Conservation (phyloP, 2,797 vertebrate genomes). For the Chiroxiphia lanceolata region DNA sequence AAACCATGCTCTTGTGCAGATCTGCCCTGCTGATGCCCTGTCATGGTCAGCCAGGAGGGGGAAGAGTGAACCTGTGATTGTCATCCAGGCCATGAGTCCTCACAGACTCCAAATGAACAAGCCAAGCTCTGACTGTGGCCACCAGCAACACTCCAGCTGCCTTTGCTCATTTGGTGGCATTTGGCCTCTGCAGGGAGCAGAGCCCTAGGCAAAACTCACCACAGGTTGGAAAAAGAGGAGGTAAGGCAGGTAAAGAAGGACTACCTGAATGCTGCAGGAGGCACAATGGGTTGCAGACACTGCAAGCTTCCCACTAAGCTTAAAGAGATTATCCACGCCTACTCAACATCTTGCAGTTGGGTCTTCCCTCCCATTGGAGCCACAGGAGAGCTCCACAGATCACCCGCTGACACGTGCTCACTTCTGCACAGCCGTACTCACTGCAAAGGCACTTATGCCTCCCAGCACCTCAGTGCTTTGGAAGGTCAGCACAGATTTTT, state of each 20-base stretch:
- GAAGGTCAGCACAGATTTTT: neutral
- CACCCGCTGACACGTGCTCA: neutral
- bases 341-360: rapidly evolving
- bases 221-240: neutral
- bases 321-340: neutral
- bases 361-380: neutral
- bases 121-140: neutral
- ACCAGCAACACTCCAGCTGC: rapidly evolving
- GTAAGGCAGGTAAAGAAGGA: neutral
- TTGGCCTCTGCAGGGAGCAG: neutral
- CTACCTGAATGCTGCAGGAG: neutral
- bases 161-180: neutral
- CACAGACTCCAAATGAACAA: neutral
- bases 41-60: neutral
- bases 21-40: neutral
- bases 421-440: neutral
- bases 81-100: neutral
- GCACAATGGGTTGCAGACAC: neutral
- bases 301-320: neutral
- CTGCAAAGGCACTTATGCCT: neutral
- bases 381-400: neutral
- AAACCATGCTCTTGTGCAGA: neutral
- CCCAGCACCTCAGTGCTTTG: neutral
- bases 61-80: neutral
- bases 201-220: neutral